Conservation (phyloP, 2,888 invertebrate genomes). For the Drosophila pseudotalamancana region DNA sequence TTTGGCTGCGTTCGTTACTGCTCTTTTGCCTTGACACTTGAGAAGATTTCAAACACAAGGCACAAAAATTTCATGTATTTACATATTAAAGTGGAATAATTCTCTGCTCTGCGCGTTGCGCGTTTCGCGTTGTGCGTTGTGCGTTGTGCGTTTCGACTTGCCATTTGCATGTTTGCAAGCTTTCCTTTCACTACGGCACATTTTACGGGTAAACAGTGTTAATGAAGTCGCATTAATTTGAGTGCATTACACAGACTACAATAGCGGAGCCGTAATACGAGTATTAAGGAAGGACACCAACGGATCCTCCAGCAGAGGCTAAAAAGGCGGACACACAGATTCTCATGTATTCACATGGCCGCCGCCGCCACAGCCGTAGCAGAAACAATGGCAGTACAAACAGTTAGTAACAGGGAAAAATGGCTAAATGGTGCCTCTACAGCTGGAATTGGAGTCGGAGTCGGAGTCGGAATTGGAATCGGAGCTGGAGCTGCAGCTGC, state of each 20-base stretch:
- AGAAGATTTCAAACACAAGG: constrained; percentile 32
- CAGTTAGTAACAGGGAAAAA: constrained; percentile 58
- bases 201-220: constrained; percentile 76
- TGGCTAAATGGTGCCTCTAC: constrained; percentile 58
- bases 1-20: constrained; percentile 52
- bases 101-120: constrained; percentile 16
- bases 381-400: constrained; percentile 63
- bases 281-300: constrained; percentile 6
- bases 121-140: constrained; percentile 11
- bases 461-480: not conserved
- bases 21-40: constrained; percentile 48
- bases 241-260: constrained; percentile 65
- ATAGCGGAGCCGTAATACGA: constrained; percentile 23
- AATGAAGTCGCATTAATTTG: constrained; percentile 78
- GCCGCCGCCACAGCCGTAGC: constrained; percentile 20
- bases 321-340: constrained; percentile 26
- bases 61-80: constrained; percentile 35
- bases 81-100: constrained; percentile 45
- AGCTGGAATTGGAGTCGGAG: constrained; percentile 3
- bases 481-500: constrained; percentile 16
- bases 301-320: constrained; percentile 13
- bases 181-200: constrained; percentile 42
- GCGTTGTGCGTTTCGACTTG: constrained; percentile 26
- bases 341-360: constrained; percentile 17
- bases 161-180: constrained; percentile 53